phyloP scores from a whole-genome alignment of 2,113 vertebrate genomes.

The Grammomys dolichurus region DNA sequence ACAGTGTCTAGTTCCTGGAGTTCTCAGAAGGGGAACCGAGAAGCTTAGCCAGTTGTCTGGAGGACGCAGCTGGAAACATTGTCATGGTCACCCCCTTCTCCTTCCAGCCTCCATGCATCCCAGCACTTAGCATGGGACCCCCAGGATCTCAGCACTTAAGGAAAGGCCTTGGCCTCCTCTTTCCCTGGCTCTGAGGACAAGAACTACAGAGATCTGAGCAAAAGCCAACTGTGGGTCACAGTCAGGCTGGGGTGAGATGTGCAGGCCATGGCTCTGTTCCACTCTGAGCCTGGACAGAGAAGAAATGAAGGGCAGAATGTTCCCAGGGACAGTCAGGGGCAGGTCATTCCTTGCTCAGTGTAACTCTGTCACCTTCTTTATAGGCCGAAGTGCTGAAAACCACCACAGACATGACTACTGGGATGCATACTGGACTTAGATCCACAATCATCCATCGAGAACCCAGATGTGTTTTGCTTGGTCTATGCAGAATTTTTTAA shows the following conservation, averaged over 20 bases:
- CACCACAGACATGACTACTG: not conserved
- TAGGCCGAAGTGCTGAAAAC: not conserved
- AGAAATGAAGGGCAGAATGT: not conserved
- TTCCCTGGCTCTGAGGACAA: not conserved
- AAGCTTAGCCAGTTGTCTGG: accelerated
- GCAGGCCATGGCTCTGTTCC: not conserved
- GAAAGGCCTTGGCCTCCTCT: not conserved
- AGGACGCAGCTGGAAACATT: not conserved
- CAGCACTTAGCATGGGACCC: not conserved
- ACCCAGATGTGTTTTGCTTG: not conserved
- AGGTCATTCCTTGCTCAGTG: not conserved
- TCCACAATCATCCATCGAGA: not conserved
- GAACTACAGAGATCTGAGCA: not conserved
- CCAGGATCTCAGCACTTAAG: not conserved
- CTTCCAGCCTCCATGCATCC: too few species aligned
- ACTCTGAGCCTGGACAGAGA: not conserved
- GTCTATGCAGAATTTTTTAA: not conserved
- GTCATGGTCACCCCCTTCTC: too few species aligned
- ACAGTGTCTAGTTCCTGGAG: accelerated
- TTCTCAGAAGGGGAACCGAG: not conserved
- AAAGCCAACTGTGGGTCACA: not conserved
- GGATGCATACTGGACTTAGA: not conserved
- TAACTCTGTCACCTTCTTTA: not conserved
- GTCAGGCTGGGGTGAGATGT: not conserved
- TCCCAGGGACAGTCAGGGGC: not conserved